Base-by-base conservation (phyloP, 2,888 invertebrate genomes). In the Ramazzottius varieornatus region DNA sequence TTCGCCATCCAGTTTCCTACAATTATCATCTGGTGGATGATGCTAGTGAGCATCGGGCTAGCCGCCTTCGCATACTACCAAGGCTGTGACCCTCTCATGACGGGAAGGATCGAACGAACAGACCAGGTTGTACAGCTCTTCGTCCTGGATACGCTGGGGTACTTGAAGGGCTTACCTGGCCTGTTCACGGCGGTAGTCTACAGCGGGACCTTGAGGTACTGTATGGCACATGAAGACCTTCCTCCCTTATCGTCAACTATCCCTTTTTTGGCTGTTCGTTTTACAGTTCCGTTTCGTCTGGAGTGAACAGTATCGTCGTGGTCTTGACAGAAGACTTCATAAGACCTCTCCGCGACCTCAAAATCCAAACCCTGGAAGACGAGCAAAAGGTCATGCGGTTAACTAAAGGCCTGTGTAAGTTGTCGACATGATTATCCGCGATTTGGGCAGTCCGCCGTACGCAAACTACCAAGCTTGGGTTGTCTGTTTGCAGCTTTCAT, bases 21-120 rank as follows among this genome's bases (percentile, higher is more conserved):
- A n/a, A 54, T 29, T 16, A 13, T 54, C 24, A 24, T 29, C 29
- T 54, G 54, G 54, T 54, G 54, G 54, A 24, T 29, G 20, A 24
- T 54, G 20, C 24, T 54, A 54, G 24, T 54, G 4, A 16, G 4
- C 54, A 29, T 29, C 16, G 92, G 92, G 4, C 83, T 89, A 76
- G 82, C 89, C 67, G 81, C 91, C 70, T 88, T 86, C 70, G 82
- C 84, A 8, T 82, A 84, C 73, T 92, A 90, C 75, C 81, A 82
- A 66, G 79, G 82, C 70, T 92, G 92, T 77, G 91, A 92, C 80
- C 91, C 91, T 1, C 77, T 88, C 68, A 78, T 82, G 2, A 83
- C 83, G 20, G 83, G 80, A 24, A 65, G 71, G 2, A 73, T 76
- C 24, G 67, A 68, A 46, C 72, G 72, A 1, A 70, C 71, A 0